A percentile compares a stretch with the other conserved stretches of the same genome.
Conservation (phyloP, 2,797 vertebrate genomes). For the Coluber constrictor region DNA sequence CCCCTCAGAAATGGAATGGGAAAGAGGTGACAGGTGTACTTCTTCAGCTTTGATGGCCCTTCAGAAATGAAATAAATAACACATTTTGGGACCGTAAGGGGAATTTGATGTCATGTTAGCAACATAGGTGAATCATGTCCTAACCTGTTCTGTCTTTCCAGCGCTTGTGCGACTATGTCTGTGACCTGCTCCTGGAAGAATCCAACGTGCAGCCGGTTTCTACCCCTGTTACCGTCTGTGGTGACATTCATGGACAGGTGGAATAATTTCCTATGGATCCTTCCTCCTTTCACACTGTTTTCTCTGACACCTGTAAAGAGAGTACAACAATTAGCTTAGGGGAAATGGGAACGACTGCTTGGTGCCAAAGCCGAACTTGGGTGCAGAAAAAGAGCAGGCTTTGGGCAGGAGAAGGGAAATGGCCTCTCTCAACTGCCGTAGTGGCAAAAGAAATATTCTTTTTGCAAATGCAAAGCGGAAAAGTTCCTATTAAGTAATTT, state of each 20-base stretch:
- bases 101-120: neutral
- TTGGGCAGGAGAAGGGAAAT: neutral
- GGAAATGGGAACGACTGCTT: neutral
- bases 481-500: neutral
- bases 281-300: neutral
- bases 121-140: neutral
- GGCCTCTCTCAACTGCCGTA: neutral
- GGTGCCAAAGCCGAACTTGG: neutral
- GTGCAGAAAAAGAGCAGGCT: neutral
- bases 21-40: neutral
- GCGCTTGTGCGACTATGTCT: constrained; percentile 98
- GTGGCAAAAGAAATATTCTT: neutral
- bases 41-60: neutral
- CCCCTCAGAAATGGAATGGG: neutral
- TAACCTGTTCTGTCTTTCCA: constrained; percentile 55
- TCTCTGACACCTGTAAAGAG: neutral
- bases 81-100: neutral
- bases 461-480: neutral
- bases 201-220: constrained; percentile 97
- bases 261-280: constrained; percentile 21
- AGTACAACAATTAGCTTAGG: neutral
- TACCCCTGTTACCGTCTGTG: constrained; percentile 95
- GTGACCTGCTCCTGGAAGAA: constrained; percentile 94
- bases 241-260: constrained; percentile 98
- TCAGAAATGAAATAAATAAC: neutral